These are phyloP conservation scores for Chascanopsetta lugubris DNA, from an alignment of 2,113 vertebrate genomes.

Conservation along the genomic window DNA sequence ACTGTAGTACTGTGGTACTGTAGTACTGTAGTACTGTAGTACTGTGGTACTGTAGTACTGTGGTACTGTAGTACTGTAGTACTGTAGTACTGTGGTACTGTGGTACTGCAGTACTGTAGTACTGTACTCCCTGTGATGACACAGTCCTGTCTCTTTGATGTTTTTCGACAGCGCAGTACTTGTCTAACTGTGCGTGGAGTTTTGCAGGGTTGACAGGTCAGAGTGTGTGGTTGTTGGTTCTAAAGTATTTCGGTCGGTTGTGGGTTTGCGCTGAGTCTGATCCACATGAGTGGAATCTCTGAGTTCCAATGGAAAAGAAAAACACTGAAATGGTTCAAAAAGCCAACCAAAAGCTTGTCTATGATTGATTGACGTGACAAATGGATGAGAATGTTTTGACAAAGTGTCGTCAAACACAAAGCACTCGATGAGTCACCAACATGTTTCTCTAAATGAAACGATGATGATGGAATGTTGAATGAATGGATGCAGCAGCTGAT, in stretches of 20 bases:
- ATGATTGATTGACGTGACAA: neutral
- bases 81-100: too few relatives aligned
- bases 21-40: too few relatives aligned
- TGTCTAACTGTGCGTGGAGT: too few relatives aligned
- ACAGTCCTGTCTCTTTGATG: too few relatives aligned
- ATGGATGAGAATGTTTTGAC: conserved; percentile 15
- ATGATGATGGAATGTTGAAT: neutral
- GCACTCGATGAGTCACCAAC: neutral
- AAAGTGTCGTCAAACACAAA: neutral
- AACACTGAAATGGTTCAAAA: conserved; percentile 1
- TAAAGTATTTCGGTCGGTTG: neutral
- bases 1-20: too few relatives aligned
- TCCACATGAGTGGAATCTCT: neutral
- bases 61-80: too few relatives aligned
- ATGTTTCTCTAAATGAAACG: conserved; percentile 15
- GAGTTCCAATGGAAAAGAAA: conserved; percentile 3
- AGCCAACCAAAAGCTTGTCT: neutral
- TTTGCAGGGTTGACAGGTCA: neutral
- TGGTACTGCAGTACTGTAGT: too few relatives aligned
- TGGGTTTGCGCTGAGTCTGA: neutral
- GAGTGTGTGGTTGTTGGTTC: neutral
- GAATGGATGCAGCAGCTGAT: neutral
- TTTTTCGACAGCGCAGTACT: too few relatives aligned
- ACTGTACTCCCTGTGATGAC: too few relatives aligned
- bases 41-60: too few relatives aligned